Base-by-base conservation (phyloP, 2,888 invertebrate genomes). In the Plusia festucae region DNA sequence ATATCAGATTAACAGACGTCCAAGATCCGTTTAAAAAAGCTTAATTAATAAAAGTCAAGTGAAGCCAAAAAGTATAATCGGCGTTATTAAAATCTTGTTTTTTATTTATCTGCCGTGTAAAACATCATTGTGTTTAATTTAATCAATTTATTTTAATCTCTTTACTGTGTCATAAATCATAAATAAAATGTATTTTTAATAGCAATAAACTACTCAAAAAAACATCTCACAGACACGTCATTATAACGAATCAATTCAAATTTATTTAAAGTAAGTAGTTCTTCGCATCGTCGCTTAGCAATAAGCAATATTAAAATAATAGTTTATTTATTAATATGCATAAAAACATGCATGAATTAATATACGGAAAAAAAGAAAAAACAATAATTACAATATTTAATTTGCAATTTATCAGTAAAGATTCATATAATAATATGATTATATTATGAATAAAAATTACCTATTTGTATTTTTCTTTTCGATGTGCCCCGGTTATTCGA, bases 91-190 rank as follows among this genome's bases (percentile, higher is more conserved):
- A 30, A 9, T 30, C 30, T 30, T 30, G 13, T 3, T 9, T 46
- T 46, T 46, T 16, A n/a, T 46, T 18, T 8, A 18, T 8, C 16
- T 1, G 16, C 8, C 34, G 13, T 13, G 15, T 34, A 7, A 18
- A 20, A 49, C 20, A 4, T 20, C 0, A 49, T 11, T 11, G 18
- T 11, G 11, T 8, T 49, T 20, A 49, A 11, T 20, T 18, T 49
- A 20, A 49, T 49, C 18, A 49, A 49, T 49, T 49, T 46, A 46
- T 46, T 49, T 49, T 18, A 20, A 20, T 49, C 18, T 18, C 9
- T 9, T 11, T 49, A 11, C 18, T 3, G 20, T 2, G 5, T n/a
- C n/a, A 7, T 40, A 18, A 18, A 49, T 49, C 46, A 40, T n/a
- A 40, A n/a, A n/a, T n/a, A n/a, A n/a, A n/a, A n/a, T 40, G 20